These are phyloP conservation scores for Caranx ignobilis DNA, from an alignment of 2,113 vertebrate genomes.

Conservation along the genomic window DNA sequence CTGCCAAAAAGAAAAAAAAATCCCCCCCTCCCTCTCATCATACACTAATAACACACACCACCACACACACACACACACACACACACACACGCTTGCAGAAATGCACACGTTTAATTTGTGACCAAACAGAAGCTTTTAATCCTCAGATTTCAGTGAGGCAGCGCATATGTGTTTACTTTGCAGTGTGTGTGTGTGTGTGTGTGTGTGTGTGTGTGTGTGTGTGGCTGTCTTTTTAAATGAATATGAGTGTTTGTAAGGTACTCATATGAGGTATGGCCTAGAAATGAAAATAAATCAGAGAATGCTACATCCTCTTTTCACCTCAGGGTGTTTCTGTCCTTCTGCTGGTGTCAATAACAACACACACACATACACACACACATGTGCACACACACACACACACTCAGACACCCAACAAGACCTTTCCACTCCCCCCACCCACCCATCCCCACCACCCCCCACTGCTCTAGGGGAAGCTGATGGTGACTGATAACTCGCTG, in stretches of 20 bases:
- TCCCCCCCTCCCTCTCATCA: constrained; percentile 32
- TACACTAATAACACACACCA: constrained; percentile 36
- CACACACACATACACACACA: constrained; percentile 43
- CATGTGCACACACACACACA: constrained; percentile 26
- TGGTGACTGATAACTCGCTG: constrained; percentile 70
- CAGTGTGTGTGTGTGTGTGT: constrained; percentile 9
- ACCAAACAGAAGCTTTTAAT: constrained; percentile 74
- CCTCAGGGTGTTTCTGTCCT: constrained; percentile 73
- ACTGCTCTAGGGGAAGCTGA: constrained; percentile 52
- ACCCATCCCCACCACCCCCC: not conserved
- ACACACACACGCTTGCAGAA: constrained; percentile 20
- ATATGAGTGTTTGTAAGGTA: constrained; percentile 37
- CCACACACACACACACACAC: constrained; percentile 12
- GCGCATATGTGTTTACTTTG: constrained; percentile 40
- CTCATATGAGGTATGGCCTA: constrained; percentile 49
- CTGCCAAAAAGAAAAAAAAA: constrained; percentile 26
- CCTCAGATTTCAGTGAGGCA: constrained; percentile 53
- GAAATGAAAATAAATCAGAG: constrained; percentile 69
- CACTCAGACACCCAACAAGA: constrained; percentile 43
- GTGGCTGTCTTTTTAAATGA: constrained; percentile 37
- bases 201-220: constrained; percentile 9
- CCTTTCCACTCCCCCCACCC: not conserved
- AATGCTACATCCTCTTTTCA: constrained; percentile 48
- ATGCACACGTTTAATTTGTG: constrained; percentile 52
- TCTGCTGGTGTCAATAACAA: constrained; percentile 64